Conservation (phyloP, 1,140 invertebrate genomes). For the Drosophila ironensis region DNA sequence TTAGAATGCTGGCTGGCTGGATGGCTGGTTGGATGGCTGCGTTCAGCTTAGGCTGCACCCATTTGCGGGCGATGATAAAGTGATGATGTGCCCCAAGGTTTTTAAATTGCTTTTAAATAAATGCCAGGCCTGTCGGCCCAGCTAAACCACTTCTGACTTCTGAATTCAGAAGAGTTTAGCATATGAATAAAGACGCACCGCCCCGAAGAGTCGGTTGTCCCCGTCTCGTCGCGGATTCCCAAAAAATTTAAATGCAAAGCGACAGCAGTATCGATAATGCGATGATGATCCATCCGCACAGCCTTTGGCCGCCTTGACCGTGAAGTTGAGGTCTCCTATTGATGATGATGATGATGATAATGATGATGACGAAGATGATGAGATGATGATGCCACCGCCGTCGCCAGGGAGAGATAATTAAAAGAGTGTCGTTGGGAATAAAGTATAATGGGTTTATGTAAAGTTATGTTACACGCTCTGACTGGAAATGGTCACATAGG, state of each 20-base stretch:
- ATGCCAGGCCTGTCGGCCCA: conserved; percentile 34
- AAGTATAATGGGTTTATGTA: conserved; percentile 67
- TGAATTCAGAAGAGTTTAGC: conserved; percentile 66
- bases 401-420: conserved; percentile 55
- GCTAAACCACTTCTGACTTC: conserved; percentile 63
- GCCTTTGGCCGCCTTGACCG: conserved; percentile 31
- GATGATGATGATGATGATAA: neutral
- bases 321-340: conserved; percentile 22
- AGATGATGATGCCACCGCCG: conserved; percentile 58
- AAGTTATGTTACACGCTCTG: conserved; percentile 71
- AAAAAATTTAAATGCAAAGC: conserved; percentile 66
- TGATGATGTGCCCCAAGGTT: conserved; percentile 53
- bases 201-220: conserved; percentile 8
- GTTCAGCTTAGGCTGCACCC: conserved; percentile 55
- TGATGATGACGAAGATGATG: too few relatives aligned
- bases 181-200: conserved; percentile 66
- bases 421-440: conserved; percentile 62
- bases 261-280: conserved; percentile 50
- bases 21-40: conserved; percentile 2
- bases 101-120: conserved; percentile 69
- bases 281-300: conserved; percentile 28
- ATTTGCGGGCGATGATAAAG: conserved; percentile 64
- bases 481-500: conserved; percentile 35
- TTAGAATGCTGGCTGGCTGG: conserved; percentile 36
- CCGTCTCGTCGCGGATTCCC: neutral